Percentiles rank a stretch among this genome's conserved stretches.
Conservation (phyloP, 2,888 invertebrate species). For the Mesorhabditis spiculigera region DNA sequence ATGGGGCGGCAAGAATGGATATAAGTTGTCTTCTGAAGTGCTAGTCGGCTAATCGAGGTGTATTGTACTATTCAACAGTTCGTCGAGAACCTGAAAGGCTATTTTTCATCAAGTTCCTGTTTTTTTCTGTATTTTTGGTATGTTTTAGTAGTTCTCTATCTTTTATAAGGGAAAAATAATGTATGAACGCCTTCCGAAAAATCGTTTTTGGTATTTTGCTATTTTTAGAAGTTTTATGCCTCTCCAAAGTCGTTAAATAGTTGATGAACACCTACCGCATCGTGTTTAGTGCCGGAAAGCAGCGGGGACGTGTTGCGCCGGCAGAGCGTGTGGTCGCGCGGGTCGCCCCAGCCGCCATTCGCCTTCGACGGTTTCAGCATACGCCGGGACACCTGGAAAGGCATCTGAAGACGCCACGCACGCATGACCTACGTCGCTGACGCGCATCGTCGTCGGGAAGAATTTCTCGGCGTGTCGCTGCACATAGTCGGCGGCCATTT, state of each 20-base stretch:
- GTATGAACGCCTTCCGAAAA: background rate
- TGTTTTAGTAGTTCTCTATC: background rate
- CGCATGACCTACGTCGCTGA: background rate
- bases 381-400: conserved; percentile 42
- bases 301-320: conserved; percentile 39
- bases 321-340: conserved; percentile 79
- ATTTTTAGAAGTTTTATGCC: background rate
- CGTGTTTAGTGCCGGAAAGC: background rate
- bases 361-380: conserved; percentile 57
- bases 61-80: background rate
- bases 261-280: background rate
- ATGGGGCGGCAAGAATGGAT: no score
- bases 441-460: conserved; percentile 6
- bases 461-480: background rate
- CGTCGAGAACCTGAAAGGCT: background rate
- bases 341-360: conserved; percentile 97
- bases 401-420: background rate
- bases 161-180: background rate
- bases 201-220: background rate
- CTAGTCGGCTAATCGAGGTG: no score
- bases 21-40: no score
- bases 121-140: background rate
- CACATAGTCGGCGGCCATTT: conserved; percentile 4
- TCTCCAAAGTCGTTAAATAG: no score
- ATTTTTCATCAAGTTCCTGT: background rate